phyloP scores from a whole-genome alignment of 2,888 invertebrate species.

The Xestoiulus laeticollis region DNA sequence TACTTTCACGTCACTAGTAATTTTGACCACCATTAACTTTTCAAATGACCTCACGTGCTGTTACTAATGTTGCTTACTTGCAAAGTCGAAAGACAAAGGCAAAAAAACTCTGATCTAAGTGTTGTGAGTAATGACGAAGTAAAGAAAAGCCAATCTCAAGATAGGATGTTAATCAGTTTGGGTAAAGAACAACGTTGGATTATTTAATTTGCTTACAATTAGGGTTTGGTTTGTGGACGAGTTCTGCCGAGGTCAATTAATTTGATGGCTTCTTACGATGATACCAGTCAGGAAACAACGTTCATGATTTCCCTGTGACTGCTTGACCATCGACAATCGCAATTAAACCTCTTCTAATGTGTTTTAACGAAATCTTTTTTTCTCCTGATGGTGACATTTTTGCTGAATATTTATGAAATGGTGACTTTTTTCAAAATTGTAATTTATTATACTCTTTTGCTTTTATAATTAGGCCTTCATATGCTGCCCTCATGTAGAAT shows the following conservation, averaged over 20 bases:
- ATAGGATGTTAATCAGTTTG: conserved; percentile 51
- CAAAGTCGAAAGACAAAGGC: not conserved
- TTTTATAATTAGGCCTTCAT: too few species aligned
- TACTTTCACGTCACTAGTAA: not conserved
- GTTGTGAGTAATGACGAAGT: conserved; percentile 47
- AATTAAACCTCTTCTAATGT: not conserved
- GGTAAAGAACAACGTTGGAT: conserved; percentile 42
- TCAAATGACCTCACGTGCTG: conserved; percentile 34
- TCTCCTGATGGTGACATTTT: not conserved
- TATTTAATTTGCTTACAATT: conserved; percentile 46
- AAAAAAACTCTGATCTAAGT: conserved; percentile 14
- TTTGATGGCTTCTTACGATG: conserved; percentile 36
- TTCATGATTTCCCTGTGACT: not conserved
- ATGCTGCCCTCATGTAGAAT: too few species aligned
- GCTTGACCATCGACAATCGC: conserved; percentile 11
- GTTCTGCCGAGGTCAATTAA: conserved; percentile 46
- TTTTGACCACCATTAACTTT: conserved; percentile 15
- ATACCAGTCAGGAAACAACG: not conserved
- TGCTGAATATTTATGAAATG: not conserved
- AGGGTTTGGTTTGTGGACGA: conserved; percentile 43
- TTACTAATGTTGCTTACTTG: conserved; percentile 19
- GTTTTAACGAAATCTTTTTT: not conserved
- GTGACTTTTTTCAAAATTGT: not conserved
- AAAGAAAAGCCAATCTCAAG: conserved; percentile 46
- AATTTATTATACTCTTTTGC: not conserved